phyloP scores from a whole-genome alignment of 37 sponge, comb jelly and placozoan species.

The Mnemiopsis leidyi region DNA sequence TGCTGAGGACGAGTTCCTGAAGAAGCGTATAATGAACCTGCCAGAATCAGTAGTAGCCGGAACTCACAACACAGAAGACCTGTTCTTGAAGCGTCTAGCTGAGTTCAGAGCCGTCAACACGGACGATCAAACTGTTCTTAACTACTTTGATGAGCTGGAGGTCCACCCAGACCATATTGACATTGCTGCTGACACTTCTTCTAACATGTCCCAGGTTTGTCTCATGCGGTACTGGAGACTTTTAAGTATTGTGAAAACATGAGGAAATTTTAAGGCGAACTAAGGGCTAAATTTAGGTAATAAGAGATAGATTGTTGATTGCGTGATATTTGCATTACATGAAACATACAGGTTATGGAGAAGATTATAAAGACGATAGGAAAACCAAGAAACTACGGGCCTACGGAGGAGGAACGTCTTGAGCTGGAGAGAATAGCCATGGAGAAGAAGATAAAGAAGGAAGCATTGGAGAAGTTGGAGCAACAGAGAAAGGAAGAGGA shows the following conservation, averaged over 20 bases:
- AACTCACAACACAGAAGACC: slow-evolving; percentile 90
- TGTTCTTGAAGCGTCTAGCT: slow-evolving; percentile 69
- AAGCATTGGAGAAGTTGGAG: slow-evolving; percentile 67
- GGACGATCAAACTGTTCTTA: slow-evolving; percentile 85
- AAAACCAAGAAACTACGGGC: slow-evolving; percentile 89
- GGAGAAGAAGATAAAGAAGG: slow-evolving; percentile 41
- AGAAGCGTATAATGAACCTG: slow-evolving; percentile 87
- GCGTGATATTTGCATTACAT: background rate
- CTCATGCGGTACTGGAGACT: too few species aligned
- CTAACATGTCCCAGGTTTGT: slow-evolving; percentile 59
- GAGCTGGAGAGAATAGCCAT: slow-evolving; percentile 69
- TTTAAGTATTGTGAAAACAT: too few species aligned
- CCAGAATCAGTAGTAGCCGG: slow-evolving; percentile 80
- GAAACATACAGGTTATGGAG: slow-evolving; percentile 69
- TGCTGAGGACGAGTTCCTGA: slow-evolving; percentile 83
- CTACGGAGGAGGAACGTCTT: slow-evolving; percentile 78
- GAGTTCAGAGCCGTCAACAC: slow-evolving; percentile 74
- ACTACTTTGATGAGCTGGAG: slow-evolving; percentile 95
- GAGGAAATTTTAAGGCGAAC: too few species aligned
- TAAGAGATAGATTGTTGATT: too few species aligned
- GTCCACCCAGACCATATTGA: slow-evolving; percentile 80
- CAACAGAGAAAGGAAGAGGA: slow-evolving; percentile 71
- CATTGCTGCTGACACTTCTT: slow-evolving; percentile 46
- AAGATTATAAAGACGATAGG: slow-evolving; percentile 73
- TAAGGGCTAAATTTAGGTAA: too few species aligned